phyloP scores from a whole-genome alignment of 2,888 invertebrate genomes.

The Andricus quercusramuli region DNA sequence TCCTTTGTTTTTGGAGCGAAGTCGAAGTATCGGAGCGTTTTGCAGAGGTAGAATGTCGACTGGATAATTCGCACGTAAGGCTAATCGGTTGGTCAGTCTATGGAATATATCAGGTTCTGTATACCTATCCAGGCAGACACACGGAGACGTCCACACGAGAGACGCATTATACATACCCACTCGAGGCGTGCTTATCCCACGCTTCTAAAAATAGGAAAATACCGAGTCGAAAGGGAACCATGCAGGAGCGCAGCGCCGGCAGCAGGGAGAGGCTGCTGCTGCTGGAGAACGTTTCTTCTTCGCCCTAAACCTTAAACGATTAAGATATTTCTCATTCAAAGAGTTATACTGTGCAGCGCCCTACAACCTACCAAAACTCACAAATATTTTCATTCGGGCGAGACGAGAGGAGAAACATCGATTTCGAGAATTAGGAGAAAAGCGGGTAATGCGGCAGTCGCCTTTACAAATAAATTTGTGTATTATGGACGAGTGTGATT shows the following conservation, averaged over 20 bases:
- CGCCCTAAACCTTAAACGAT: not conserved
- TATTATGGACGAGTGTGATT: no score
- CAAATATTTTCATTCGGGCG: not conserved
- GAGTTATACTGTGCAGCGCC: not conserved
- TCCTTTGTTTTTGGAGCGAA: slow-evolving; percentile 39
- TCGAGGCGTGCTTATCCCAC: slow-evolving; percentile 44
- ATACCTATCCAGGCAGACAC: not conserved
- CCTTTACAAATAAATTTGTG: no score
- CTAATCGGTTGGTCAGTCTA: slow-evolving; percentile 23
- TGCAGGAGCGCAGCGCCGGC: not conserved
- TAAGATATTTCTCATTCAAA: not conserved
- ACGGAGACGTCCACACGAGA: slow-evolving; percentile 22
- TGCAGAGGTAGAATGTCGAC: slow-evolving; percentile 6
- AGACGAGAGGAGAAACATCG: no score
- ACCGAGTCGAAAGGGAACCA: slow-evolving; percentile 42
- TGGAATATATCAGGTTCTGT: slow-evolving; percentile 39
- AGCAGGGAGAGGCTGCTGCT: not conserved
- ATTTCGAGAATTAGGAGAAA: no score
- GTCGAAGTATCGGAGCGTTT: not conserved
- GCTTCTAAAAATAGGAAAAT: slow-evolving; percentile 47
- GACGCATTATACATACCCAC: slow-evolving; percentile 39
- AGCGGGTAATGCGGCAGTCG: no score
- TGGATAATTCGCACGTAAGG: slow-evolving; percentile 30
- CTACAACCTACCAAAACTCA: not conserved
- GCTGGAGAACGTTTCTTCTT: slow-evolving; percentile 10